Evolutionary conservation across 2,113 vertebrate species (phyloP).

Genomic region (Eptesicus fuscus): DNA sequence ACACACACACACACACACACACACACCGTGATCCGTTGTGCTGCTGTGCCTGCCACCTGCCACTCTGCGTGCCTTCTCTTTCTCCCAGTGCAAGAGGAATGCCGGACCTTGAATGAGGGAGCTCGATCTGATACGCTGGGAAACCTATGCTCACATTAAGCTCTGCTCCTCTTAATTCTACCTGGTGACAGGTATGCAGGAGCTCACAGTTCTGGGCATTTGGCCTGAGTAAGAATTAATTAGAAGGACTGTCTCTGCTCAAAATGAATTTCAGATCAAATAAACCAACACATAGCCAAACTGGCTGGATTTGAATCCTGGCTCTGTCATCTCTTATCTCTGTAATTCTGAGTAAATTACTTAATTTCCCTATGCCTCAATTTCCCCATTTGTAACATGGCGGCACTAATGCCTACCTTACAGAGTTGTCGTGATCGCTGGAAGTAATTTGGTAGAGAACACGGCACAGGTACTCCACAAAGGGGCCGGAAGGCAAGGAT

Average conservation of each 20-base stretch:
- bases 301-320: neutral
- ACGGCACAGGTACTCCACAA: neutral
- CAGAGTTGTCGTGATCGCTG: neutral
- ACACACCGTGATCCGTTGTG: no score
- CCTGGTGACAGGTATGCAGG: slow-evolving; percentile 36
- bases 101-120: neutral
- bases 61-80: neutral
- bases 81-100: neutral
- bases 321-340: neutral
- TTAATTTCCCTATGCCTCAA: neutral
- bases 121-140: neutral
- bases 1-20: neutral
- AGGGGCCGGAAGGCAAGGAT: neutral
- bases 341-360: neutral
- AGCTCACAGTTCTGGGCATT: slow-evolving; percentile 24
- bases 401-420: neutral
- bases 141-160: neutral
- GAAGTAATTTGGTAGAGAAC: neutral
- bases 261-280: slow-evolving; percentile 12
- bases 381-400: neutral
- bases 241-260: neutral
- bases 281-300: neutral
- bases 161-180: slow-evolving; percentile 8
- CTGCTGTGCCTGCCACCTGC: neutral
- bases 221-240: slow-evolving; percentile 18